Evolutionary conservation across 2,888 invertebrate species (phyloP), one percentile per base, ranked within the genome.

Genomic region (Euplagia quadripunctaria): DNA sequence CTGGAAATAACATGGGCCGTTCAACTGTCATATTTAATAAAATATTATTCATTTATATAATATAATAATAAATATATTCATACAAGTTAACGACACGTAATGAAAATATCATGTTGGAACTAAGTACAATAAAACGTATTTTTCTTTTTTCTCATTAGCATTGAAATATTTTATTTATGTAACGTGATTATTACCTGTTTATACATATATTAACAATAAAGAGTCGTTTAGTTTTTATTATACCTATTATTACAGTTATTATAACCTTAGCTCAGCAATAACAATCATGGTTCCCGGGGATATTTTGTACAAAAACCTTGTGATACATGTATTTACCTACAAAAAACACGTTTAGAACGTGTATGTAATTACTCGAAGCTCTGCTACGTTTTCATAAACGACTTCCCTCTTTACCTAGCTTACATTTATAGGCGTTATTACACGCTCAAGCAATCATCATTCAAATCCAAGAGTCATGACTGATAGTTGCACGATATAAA

Each of bases 201-300:
- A 66, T 14, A 20, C 20, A 49, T 66, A 66, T 12, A 46, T 43
- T 58, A 68, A 58, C 61, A 68, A 58, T 46, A 58, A 68, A 43
- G 20, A 43, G 20, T 17, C 55, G 7, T 68, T 68, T 43, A 43
- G 9, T 20, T 68, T 58, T 68, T 68, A 58, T 68, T 49, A 14
- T n/a, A 66, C 20, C 65, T 11, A 20, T 66, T 42, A 66, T 66
- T 46, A 49, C n/a, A 11, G 0, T 3, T 43, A 31, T 31, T 9
- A 58, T 46, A 58, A 68, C 31, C 17, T 14, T 5, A 9, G 16
- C 49, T 31, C 20, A 51, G 16, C 16, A 11, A 31, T 31, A 49
- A 20, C 31, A 49, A 49, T 17, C 4, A 51, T 31, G 31, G 49
- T 46, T 8, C 43, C 4, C 9, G 43, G 4, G 43, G 4, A 46